A percentile compares a stretch with the other conserved stretches of the same genome.
Conservation (phyloP, 2,797 vertebrate species). For the Spea hammondii region DNA sequence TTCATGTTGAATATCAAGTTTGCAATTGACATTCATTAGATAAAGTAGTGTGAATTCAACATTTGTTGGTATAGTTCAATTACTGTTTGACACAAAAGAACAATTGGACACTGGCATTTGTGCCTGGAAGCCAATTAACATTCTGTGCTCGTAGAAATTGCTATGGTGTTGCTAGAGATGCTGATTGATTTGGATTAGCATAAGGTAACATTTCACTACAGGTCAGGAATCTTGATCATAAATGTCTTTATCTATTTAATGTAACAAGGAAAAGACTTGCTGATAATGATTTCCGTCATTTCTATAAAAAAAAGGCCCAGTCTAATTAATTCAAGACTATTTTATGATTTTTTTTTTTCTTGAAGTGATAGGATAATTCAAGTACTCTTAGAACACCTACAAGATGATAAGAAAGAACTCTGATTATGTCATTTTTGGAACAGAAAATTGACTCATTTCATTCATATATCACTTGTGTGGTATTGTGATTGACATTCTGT, state of each 20-base stretch:
- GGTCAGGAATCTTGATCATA: constrained; percentile 44
- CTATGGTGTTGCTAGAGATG: constrained; percentile 24
- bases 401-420: constrained; percentile 17
- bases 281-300: constrained; percentile 17
- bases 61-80: constrained; percentile 45
- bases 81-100: constrained; percentile 29
- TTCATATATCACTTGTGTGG: neutral
- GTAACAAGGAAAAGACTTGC: constrained; percentile 32
- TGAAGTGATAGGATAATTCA: neutral
- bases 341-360: constrained; percentile 3
- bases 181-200: constrained; percentile 49
- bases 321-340: neutral
- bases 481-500: neutral
- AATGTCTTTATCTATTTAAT: constrained; percentile 38
- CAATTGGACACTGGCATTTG: constrained; percentile 19
- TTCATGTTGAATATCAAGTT: constrained; percentile 28
- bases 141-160: constrained; percentile 26
- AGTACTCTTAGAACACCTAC: neutral
- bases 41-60: constrained; percentile 35
- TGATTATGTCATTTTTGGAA: constrained; percentile 23
- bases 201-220: constrained; percentile 47
- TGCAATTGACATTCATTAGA: constrained; percentile 42
- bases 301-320: neutral
- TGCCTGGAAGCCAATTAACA: constrained; percentile 22
- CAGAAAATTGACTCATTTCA: neutral